Conservation (phyloP, 2,888 invertebrate species). For the Pachydiplax longipennis region DNA sequence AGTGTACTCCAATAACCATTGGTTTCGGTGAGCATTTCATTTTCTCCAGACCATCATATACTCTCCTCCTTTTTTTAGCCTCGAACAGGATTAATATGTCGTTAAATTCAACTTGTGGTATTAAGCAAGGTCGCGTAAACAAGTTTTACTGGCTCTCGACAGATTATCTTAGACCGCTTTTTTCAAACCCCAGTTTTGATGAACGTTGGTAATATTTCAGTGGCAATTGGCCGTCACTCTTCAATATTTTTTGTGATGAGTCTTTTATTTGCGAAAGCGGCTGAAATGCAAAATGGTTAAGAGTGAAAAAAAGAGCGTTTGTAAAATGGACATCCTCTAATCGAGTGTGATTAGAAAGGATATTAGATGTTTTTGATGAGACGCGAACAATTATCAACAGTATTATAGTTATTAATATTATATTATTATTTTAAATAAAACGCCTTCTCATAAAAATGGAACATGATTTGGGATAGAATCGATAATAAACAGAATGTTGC, state of each 20-base stretch:
- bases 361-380: too few relatives aligned
- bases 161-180: background rate
- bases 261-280: background rate
- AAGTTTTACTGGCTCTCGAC: background rate
- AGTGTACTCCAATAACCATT: too few relatives aligned
- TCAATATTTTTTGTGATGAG: background rate
- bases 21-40: background rate
- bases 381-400: too few relatives aligned
- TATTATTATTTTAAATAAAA: too few relatives aligned
- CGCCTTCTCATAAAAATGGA: too few relatives aligned
- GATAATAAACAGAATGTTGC: too few relatives aligned
- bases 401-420: too few relatives aligned
- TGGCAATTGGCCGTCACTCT: background rate
- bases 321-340: background rate
- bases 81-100: background rate
- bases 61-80: background rate
- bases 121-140: slow-evolving; percentile 1
- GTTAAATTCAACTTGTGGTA: background rate
- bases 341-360: too few relatives aligned
- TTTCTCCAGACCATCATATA: background rate
- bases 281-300: background rate
- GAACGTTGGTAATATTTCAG: background rate
- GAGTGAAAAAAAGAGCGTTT: background rate
- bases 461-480: too few relatives aligned
- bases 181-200: background rate